Evolutionary conservation across 2,113 vertebrate species (phyloP), one percentile per base, ranked within the genome.

Genomic region (Semicossyphus pulcher): DNA sequence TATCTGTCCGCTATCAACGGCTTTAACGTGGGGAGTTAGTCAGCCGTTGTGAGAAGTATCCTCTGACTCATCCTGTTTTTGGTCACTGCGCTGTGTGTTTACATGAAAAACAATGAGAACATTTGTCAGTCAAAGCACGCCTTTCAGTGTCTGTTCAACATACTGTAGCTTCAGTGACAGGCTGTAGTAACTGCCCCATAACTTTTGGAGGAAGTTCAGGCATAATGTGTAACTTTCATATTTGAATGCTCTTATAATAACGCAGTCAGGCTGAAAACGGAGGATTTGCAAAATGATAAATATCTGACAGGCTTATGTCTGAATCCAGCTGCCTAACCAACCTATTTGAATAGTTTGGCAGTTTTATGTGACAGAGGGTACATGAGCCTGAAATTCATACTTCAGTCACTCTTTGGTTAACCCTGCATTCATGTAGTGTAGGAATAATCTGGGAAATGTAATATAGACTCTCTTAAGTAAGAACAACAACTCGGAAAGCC

Each of bases 31-130:
- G 15, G 12, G 12, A 37, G 29, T n/a, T 21, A 5, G 15, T 37
- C 56, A 71, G 68, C 47, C 34, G 16, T n/a, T 6, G 36, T 32
- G 44, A 26, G 57, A 25, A 25, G 23, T 31, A 49, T 10, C 23
- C 34, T 47, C 10, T 65, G 72, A 65, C 47, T 84, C 72, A 80
- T 37, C 26, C 32, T 66, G 58, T 56, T 80, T n/a, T 65, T 66
- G 58, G 31, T 60, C 39, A 36, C 15, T 29, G 4, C 4, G 18
- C 10, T 65, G 32, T 31, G 31, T 67, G 61, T 80, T 77, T 68
- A 49, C 36, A 64, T 5, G 23, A 32, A 53, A 34, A 72, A 72
- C 67, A 77, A 67, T 36, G 10, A 9, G 12, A 3, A 48, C 31
- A 39, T 16, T 10, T 32, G n/a, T 31, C 41, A 21, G 7, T 54